Evolutionary conservation across 2,888 invertebrate genomes (phyloP).

Genomic region (Branchipolynoe longqiensis): DNA sequence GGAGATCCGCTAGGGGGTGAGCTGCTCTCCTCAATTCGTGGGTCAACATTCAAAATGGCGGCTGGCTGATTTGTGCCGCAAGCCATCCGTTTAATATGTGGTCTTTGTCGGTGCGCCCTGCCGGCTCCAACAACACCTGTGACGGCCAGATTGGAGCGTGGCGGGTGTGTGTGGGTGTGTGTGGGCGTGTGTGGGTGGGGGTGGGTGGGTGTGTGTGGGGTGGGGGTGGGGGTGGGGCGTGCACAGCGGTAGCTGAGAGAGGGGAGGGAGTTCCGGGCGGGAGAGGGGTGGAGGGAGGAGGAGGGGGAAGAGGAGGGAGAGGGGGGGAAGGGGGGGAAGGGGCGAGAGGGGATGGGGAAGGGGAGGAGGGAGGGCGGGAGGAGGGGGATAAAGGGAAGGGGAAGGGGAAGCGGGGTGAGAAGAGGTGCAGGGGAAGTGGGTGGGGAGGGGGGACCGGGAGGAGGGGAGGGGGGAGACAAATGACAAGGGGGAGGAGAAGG

Average conservation of each 20-base stretch:
- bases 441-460: not conserved
- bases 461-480: not conserved
- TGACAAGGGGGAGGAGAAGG: too few relatives aligned
- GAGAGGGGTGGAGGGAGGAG: not conserved
- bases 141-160: slow-evolving; percentile 5
- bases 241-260: not conserved
- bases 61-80: slow-evolving; percentile 35
- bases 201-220: not conserved
- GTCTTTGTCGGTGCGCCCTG: slow-evolving; percentile 25
- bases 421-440: too few relatives aligned
- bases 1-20: too few relatives aligned
- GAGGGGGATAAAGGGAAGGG: too few relatives aligned
- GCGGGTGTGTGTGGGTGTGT: not conserved
- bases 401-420: too few relatives aligned
- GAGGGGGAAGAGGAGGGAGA: not conserved
- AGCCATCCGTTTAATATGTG: slow-evolving; percentile 42
- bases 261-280: not conserved
- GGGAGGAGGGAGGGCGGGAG: not conserved
- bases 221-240: not conserved
- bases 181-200: not conserved
- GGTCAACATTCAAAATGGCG: slow-evolving; percentile 36
- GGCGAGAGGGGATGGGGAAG: not conserved
- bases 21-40: not conserved
- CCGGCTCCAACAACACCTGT: slow-evolving; percentile 18
- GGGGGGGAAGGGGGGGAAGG: not conserved